These are phyloP conservation scores for Spodoptera picta DNA, from an alignment of 2,888 invertebrate genomes.

Conservation along the genomic window DNA sequence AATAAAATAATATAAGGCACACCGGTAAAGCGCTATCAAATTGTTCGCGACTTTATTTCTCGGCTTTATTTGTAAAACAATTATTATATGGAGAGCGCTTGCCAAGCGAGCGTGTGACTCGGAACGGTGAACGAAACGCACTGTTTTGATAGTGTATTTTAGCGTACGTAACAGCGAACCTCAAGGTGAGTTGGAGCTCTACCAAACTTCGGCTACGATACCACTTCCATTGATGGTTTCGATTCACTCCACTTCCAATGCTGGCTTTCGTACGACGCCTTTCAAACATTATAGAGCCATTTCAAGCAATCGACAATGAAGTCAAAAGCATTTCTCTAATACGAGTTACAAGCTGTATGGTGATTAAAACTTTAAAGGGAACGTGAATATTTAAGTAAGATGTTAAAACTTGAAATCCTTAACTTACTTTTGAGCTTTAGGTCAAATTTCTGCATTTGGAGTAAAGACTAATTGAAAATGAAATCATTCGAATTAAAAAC, in stretches of 20 bases:
- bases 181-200: slow-evolving; percentile 82
- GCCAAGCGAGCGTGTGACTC: slow-evolving; percentile 70
- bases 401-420: slow-evolving; percentile 70
- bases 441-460: slow-evolving; percentile 5
- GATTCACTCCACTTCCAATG: slow-evolving; percentile 61
- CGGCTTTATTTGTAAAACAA: slow-evolving; percentile 56
- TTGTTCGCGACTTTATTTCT: slow-evolving; percentile 46
- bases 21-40: slow-evolving; percentile 47
- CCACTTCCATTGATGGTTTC: slow-evolving; percentile 65
- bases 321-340: slow-evolving; percentile 20
- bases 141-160: slow-evolving; percentile 87
- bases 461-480: too few species aligned
- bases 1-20: slow-evolving; percentile 63
- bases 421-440: slow-evolving; percentile 59
- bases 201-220: slow-evolving; percentile 67
- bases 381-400: slow-evolving; percentile 53
- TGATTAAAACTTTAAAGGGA: slow-evolving; percentile 57
- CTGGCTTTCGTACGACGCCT: slow-evolving; percentile 53
- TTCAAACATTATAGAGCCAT: slow-evolving; percentile 1
- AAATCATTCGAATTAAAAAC: too few species aligned
- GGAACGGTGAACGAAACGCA: slow-evolving; percentile 72
- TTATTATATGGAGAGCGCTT: slow-evolving; percentile 50
- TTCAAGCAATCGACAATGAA: slow-evolving; percentile 22
- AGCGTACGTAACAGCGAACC: slow-evolving; percentile 81
- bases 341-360: slow-evolving; percentile 15